Conservation (phyloP, 1,140 invertebrate species). For the Brachystomella parvula region DNA sequence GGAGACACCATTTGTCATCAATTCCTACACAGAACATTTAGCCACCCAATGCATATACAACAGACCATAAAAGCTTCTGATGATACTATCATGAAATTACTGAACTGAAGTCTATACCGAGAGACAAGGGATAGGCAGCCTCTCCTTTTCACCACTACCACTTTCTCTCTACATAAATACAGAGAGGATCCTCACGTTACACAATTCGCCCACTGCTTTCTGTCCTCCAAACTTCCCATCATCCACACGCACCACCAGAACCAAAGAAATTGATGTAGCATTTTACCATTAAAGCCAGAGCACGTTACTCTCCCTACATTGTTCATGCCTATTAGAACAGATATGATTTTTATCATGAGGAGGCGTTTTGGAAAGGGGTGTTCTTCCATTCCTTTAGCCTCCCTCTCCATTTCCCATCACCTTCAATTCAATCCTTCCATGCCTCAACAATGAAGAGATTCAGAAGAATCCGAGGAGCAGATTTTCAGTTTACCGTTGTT, state of each 20-base stretch:
- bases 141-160: neutral
- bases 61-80: slow-evolving; percentile 40
- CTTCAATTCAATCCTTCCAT: neutral
- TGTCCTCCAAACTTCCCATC: neutral
- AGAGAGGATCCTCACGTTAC: too few species aligned
- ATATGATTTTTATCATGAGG: slow-evolving; percentile 1
- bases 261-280: neutral
- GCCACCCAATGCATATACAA: slow-evolving; percentile 39
- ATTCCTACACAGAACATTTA: slow-evolving; percentile 40
- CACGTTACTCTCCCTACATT: neutral
- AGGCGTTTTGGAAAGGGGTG: neutral
- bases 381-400: neutral
- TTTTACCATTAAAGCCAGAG: neutral
- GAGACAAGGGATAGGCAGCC: neutral
- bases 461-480: too few species aligned
- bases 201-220: slow-evolving; percentile 14
- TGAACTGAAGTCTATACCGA: neutral
- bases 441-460: too few species aligned
- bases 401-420: neutral
- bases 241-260: slow-evolving; percentile 1
- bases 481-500: too few species aligned
- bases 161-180: slow-evolving; percentile 2
- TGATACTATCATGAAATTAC: slow-evolving; percentile 37
- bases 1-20: slow-evolving; percentile 39
- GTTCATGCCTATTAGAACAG: neutral